phyloP scores from a whole-genome alignment of 53 echinoderm and acorn worm genomes.

The Temnopleurus reevesii region DNA sequence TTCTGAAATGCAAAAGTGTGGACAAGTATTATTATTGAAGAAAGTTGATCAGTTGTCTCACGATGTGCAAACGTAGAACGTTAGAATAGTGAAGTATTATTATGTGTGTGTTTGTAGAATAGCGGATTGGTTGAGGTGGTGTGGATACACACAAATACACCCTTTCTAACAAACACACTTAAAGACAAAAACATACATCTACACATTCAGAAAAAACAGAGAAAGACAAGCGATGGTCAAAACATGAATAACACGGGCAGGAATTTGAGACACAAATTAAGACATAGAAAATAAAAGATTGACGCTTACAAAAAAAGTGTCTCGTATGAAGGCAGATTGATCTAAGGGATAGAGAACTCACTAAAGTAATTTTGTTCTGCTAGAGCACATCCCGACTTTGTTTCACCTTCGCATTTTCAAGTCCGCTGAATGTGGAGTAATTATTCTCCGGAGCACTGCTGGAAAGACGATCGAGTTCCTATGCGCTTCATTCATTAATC shows the following conservation, averaged over 20 bases:
- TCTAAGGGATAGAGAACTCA: not conserved
- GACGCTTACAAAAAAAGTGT: not conserved
- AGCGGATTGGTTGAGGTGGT: too few relatives aligned
- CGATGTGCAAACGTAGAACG: too few relatives aligned
- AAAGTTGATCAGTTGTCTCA: too few relatives aligned
- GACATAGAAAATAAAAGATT: not conserved
- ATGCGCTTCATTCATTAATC: not conserved
- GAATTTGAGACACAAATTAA: not conserved
- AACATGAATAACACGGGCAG: not conserved
- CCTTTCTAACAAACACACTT: too few relatives aligned
- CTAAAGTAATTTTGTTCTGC: not conserved
- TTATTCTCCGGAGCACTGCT: slow-evolving; percentile 4
- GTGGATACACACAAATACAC: too few relatives aligned
- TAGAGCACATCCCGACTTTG: not conserved
- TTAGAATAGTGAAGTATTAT: too few relatives aligned
- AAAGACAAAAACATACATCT: not conserved
- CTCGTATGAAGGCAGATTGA: not conserved
- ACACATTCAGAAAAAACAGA: not conserved
- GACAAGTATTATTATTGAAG: too few relatives aligned
- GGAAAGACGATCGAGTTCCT: not conserved
- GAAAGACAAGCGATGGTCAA: too few relatives aligned
- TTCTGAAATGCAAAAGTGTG: too few relatives aligned
- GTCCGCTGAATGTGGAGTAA: slow-evolving; percentile 16
- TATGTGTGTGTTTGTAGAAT: too few relatives aligned
- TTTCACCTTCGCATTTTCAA: not conserved